Base-by-base conservation (phyloP, 2,888 invertebrate species). In the Gymnocheta viridis region DNA sequence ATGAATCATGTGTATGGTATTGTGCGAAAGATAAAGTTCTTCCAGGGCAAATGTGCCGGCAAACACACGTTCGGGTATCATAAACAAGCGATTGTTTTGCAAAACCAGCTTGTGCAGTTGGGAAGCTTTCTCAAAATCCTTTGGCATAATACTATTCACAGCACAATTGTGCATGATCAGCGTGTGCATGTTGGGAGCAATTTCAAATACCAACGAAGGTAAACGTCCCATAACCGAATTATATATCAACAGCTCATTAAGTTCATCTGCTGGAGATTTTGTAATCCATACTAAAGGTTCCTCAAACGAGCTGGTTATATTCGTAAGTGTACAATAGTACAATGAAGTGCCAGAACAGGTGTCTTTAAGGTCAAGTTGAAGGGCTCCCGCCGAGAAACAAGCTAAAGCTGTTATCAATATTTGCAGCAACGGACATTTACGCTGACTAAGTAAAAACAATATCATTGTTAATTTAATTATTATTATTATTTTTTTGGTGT, bases 81-180 rank as follows among this genome's bases (percentile, higher is more conserved):
- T 87, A 0, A 87, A 86, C 2, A 91, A 74, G 22, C 88, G 88
- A 81, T 89, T 90, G 58, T 82, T 78, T 41, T 89, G 90, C 80
- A 91, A 56, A 14, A 87, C 82, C 41, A 91, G 72, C 0, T 85
- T 86, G 0, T 64, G 85, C 2, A 91, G 78, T 44, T 87, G 82
- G 2, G 35, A 17, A 6, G 87, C 88, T 1, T 70, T 22, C 0
- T 78, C 67, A 10, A 91, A 89, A 19, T 88, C 88, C 27, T 78
- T 86, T 22, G 80, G 80, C 12, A 82, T 81, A 4, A 90, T 56
- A 12, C 84, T 86, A 67, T 87, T 87, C 0, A 89, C 35, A 14
- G 86, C 87, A 66, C 90, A 88, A 64, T 90, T 89, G 32, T 89
- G 88, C 84, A 91, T 82, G 4, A 88, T 51, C 9, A 91, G 78